Base-by-base conservation (phyloP, 1,140 invertebrate species). In the Drosophila jambulina region DNA sequence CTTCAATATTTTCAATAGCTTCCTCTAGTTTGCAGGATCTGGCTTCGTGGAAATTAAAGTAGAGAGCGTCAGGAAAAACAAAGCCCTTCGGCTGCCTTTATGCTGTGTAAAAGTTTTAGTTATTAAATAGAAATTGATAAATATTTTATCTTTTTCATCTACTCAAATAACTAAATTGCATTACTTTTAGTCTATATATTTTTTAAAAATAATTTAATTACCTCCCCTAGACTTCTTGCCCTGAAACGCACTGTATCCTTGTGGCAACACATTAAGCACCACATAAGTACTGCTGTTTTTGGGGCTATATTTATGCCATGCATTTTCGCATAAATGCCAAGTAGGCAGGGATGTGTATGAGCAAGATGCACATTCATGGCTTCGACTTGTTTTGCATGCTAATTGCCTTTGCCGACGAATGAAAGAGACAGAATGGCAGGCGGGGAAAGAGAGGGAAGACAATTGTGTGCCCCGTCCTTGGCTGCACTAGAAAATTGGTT, bases 341-440 rank as follows among this genome's bases (percentile, higher is more conserved):
- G 53, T 56, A 56, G 32, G 43, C 70, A 32, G 59, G 58, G 45
- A 6, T 48, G 34, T 46, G 53, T 77, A 25, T 67, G 62, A 54
- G 70, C 72, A 80, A 74, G 84, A 59, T 80, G 84, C 83, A 62
- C 80, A 83, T 88, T 83, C 78, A 87, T 87, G 42, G 84, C 65
- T 74, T 53, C 56, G 46, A 84, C 80, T 88, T 88, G 84, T 88
- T 88, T 84, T 90, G 85, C 80, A 88, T 88, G 77, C 84, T 88
- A 88, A 88, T 88, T 88, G 84, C 72, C 72, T 71, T 63, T 78
- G 61, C 60, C 45, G 48, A 51, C 45, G 38, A 43, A 10, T 51
- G 32, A 42, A 59, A 58, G 49, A 51, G 57, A 53, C 53, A 38
- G 51, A 65, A 45, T 46, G 34, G 17, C 21, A 40, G 15, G 36